Conservation (phyloP, 1,140 invertebrate species). For the Olivierus martensii region DNA sequence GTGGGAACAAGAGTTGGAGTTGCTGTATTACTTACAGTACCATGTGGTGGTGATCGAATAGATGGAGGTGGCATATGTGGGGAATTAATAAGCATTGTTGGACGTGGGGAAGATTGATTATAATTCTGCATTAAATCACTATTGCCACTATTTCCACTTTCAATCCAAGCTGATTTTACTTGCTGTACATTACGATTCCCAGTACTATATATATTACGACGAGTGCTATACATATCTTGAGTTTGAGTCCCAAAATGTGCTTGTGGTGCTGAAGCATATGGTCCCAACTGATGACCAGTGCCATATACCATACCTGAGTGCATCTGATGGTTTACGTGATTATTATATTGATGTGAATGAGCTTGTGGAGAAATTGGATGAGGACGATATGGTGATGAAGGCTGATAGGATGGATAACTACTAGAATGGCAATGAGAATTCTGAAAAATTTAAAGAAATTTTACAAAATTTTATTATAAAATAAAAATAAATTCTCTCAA, state of each 20-base stretch:
- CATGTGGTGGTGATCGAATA: conserved; percentile 2
- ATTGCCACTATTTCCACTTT: conserved; percentile 5
- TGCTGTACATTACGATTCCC: conserved; percentile 10
- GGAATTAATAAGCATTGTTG: conserved; percentile 2
- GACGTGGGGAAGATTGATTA: conserved; percentile 12
- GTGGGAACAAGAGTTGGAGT: neutral
- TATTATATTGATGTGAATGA: conserved; percentile 14
- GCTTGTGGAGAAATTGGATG: conserved; percentile 16
- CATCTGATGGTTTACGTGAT: conserved; percentile 12
- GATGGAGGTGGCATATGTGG: conserved; percentile 5
- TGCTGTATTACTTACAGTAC: conserved; percentile 1
- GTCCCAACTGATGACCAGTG: conserved; percentile 8
- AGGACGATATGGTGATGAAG: conserved; percentile 16
- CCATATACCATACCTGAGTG: conserved; percentile 2
- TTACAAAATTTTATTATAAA: neutral
- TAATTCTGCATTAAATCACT: conserved; percentile 10
- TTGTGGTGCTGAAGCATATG: conserved; percentile 4
- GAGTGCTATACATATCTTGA: conserved; percentile 8
- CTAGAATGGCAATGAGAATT: conserved; percentile 13
- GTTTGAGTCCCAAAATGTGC: conserved; percentile 2
- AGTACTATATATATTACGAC: conserved; percentile 5
- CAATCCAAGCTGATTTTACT: conserved; percentile 6
- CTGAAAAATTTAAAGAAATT: conserved; percentile 1
- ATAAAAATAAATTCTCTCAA: neutral
- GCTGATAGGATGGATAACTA: conserved; percentile 17